A percentile compares a stretch with the other conserved stretches of the same genome.
phyloP scores from a whole-genome alignment of 2,888 invertebrate species.

The Lasioglossum morio region DNA sequence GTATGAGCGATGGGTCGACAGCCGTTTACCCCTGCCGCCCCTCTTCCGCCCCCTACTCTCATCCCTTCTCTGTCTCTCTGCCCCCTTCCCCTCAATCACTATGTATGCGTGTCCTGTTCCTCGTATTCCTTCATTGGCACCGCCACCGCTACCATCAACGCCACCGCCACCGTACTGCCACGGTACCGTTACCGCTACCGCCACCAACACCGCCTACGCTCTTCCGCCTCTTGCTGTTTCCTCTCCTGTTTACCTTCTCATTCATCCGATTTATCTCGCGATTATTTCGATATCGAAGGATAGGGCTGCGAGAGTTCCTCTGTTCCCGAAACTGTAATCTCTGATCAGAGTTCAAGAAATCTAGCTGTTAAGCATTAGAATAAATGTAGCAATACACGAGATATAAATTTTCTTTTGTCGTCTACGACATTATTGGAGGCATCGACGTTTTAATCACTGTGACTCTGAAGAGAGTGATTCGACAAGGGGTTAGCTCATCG shows the following conservation, averaged over 20 bases:
- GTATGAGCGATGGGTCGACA: slow-evolving; percentile 82
- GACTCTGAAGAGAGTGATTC: no score
- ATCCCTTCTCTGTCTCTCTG: background rate
- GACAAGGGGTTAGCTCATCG: no score
- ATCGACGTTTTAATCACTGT: no score
- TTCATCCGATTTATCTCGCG: no score
- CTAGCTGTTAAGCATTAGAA: no score
- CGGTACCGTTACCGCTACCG: slow-evolving; percentile 13
- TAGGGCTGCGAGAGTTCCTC: background rate
- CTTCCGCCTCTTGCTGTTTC: background rate
- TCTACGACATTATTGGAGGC: no score
- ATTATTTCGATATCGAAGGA: background rate
- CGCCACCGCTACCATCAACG: slow-evolving; percentile 17
- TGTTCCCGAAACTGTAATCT: background rate
- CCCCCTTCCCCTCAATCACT: background rate
- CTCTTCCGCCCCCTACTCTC: slow-evolving; percentile 18
- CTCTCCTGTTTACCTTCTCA: background rate
- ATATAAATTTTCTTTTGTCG: no score
- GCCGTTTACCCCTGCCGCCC: slow-evolving; percentile 66
- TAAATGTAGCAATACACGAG: no score
- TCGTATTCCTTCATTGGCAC: slow-evolving; percentile 33
- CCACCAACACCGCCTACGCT: background rate
- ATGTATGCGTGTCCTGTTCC: slow-evolving; percentile 29
- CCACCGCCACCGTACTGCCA: slow-evolving; percentile 23
- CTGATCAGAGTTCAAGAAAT: background rate